Conservation (phyloP, 2,113 vertebrate genomes). For the Hippotragus niger region DNA sequence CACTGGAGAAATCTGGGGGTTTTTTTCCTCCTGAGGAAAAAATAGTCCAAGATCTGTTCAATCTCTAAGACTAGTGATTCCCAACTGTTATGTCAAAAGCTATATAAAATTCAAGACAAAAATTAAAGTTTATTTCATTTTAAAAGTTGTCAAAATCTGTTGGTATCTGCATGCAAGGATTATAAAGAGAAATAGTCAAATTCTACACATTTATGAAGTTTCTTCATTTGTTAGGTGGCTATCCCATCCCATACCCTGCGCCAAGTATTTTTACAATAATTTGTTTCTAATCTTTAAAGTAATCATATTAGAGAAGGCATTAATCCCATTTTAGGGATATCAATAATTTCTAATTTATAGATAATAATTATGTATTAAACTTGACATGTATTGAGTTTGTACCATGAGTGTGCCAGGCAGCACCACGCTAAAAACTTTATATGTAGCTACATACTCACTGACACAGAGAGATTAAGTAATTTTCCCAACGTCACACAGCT, state of each 20-base stretch:
- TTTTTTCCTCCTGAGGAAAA: neutral
- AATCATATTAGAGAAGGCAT: neutral
- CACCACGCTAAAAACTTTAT: neutral
- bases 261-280: neutral
- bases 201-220: neutral
- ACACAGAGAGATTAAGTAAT: constrained; percentile 4
- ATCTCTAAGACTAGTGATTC: neutral
- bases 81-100: neutral
- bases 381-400: neutral
- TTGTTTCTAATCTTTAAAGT: neutral
- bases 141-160: neutral
- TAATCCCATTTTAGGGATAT: neutral
- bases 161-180: neutral
- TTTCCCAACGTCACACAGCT: neutral
- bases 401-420: neutral
- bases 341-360: neutral
- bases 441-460: neutral
- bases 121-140: constrained; percentile 15
- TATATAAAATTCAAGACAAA: neutral
- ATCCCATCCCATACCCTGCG: neutral
- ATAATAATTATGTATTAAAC: neutral
- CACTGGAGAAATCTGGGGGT: neutral
- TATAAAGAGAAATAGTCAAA: neutral
- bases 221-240: neutral
- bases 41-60: neutral